Percentiles rank a stretch among this genome's conserved stretches.
These are phyloP conservation scores for Phoenicopterus ruber DNA, from an alignment of 2,113 vertebrate species.

Conservation along the genomic window DNA sequence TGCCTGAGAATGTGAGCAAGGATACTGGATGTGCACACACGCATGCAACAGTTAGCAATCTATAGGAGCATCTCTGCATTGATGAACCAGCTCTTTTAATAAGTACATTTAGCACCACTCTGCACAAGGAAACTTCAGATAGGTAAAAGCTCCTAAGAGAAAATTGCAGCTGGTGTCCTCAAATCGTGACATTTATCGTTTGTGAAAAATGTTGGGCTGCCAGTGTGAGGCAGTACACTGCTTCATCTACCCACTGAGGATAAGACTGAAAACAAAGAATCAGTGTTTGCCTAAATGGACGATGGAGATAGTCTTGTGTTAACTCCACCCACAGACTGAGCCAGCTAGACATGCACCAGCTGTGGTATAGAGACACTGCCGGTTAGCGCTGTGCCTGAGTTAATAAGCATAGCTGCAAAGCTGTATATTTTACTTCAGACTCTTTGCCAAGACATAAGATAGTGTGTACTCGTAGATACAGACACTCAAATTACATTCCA, in stretches of 20 bases:
- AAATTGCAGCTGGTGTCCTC: not conserved
- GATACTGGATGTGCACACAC: not conserved
- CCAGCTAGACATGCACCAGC: not conserved
- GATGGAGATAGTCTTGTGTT: not conserved
- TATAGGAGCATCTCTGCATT: not conserved
- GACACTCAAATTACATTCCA: not conserved
- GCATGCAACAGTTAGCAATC: not conserved
- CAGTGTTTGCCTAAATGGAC: not conserved
- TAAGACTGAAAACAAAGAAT: not conserved
- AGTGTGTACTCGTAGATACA: not conserved
- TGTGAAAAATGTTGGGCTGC: not conserved
- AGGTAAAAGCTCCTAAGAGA: not conserved
- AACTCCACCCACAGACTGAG: not conserved
- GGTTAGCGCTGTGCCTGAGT: fast-evolving
- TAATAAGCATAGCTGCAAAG: not conserved
- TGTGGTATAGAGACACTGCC: not conserved
- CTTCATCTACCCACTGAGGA: not conserved
- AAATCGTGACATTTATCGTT: not conserved
- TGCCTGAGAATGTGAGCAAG: not conserved
- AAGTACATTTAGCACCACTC: not conserved
- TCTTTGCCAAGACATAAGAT: not conserved
- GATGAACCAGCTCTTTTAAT: not conserved
- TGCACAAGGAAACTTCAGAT: not conserved
- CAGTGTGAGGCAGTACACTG: not conserved
- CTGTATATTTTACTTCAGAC: not conserved